Evolutionary conservation across 2,797 vertebrate species (phyloP).

Genomic region (Scolopax rusticola): DNA sequence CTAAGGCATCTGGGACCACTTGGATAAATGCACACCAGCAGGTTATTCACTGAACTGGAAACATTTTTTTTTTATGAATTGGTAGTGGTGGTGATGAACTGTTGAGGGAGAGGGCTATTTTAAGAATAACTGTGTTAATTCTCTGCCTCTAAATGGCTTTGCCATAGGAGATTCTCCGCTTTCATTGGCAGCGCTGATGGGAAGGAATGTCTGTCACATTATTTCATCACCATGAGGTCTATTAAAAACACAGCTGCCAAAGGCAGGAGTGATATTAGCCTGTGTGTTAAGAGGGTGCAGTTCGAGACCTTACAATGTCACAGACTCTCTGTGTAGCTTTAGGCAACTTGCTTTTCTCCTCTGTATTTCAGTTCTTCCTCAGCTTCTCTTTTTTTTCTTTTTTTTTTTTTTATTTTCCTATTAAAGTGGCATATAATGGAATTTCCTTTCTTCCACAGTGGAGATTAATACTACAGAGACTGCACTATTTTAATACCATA

Average conservation of each 20-base stretch:
- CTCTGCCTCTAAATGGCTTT: background rate
- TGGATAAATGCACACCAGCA: background rate
- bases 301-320: background rate
- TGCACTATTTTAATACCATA: background rate
- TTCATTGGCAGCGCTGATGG: background rate
- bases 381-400: background rate
- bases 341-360: background rate
- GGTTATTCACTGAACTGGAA: background rate
- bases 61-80: background rate
- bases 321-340: background rate
- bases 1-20: background rate
- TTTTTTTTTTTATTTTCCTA: background rate
- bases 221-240: background rate
- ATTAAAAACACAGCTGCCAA: conserved; percentile 14
- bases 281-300: background rate
- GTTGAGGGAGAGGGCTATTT: background rate
- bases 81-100: background rate
- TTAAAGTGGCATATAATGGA: background rate
- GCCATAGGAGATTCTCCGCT: background rate
- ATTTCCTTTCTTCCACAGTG: background rate
- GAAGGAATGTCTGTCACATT: background rate
- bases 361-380: background rate
- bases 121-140: background rate
- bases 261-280: background rate
- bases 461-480: background rate